Evolutionary conservation across 1,140 invertebrate genomes (phyloP), one percentile per base, ranked within the genome.

Genomic region (Drosophila carrolli): DNA sequence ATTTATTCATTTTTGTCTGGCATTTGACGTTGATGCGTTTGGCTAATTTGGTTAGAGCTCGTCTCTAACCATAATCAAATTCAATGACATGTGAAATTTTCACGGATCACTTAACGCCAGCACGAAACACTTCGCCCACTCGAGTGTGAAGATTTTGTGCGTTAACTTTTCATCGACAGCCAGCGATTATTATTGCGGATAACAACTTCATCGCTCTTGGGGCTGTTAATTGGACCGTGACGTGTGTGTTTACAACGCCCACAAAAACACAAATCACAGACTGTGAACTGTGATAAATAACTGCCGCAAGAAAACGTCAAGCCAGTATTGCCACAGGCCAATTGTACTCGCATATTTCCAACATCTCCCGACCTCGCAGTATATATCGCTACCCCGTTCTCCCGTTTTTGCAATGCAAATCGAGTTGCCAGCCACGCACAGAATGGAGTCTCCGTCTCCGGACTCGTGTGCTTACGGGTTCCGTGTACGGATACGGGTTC

Each of bases 71-170:
- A 35, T 67, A 81, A 71, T 62, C 78, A 78, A 76, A 88, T 59
- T 65, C 83, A 82, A 68, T 88, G 82, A 86, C 82, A 83, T 88
- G 82, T 82, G 72, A 82, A 80, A 76, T 83, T 82, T 83, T 86
- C 63, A 86, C 75, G 83, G 75, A 83, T 86, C 82, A 83, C 54
- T 62, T 65, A 51, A 38, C 75, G 65, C n/a, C 41, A n/a, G 8
- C 14, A 14, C 58, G 14, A 53, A 78, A 78, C 60, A 9, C 27
- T 23, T 51, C 35, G 38, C 32, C 67, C 57, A 81, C 79, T 85
- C 70, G 62, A 68, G 78, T 88, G 82, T 88, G 53, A 82, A 82
- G 75, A 75, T 73, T 81, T 76, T 70, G 78, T 67, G 68, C 74
- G 78, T 77, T 77, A 68, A 81, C 82, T 86, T 86, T 53, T 81